phyloP scores from a whole-genome alignment of 2,113 vertebrate genomes.

The Nicator chloris region DNA sequence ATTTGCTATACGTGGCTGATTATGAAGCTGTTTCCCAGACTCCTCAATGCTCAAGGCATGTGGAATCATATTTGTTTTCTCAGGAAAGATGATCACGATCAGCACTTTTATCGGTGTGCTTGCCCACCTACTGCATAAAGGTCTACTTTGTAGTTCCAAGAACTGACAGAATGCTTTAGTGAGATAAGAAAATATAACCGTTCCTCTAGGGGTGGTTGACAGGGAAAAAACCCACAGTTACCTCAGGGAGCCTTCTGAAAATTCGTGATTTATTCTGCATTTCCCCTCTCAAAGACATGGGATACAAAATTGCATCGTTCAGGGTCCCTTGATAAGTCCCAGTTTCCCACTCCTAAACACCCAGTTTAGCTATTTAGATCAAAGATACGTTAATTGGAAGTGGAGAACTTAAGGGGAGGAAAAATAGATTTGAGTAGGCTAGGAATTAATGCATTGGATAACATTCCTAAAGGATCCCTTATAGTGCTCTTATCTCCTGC shows the following conservation, averaged over 20 bases:
- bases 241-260: conserved; percentile 35
- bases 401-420: neutral
- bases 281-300: neutral
- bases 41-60: neutral
- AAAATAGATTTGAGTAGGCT: neutral
- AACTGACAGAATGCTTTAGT: conserved; percentile 56
- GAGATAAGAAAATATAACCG: conserved; percentile 35
- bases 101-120: neutral
- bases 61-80: conserved; percentile 35
- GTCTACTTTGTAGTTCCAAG: conserved; percentile 40
- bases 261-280: conserved; percentile 2
- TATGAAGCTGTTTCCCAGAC: neutral
- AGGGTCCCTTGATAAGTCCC: conserved; percentile 7
- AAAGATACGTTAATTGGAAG: conserved; percentile 35
- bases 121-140: conserved; percentile 30
- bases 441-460: neutral
- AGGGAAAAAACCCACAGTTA: neutral
- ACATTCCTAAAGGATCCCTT: neutral
- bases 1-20: neutral
- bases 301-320: neutral
- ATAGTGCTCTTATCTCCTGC: neutral
- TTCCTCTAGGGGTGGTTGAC: conserved; percentile 20
- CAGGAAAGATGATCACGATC: neutral
- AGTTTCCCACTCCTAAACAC: neutral
- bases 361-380: conserved; percentile 28